Evolutionary conservation across 2,888 invertebrate species (phyloP).

Genomic region (Invenusta paracnida): DNA sequence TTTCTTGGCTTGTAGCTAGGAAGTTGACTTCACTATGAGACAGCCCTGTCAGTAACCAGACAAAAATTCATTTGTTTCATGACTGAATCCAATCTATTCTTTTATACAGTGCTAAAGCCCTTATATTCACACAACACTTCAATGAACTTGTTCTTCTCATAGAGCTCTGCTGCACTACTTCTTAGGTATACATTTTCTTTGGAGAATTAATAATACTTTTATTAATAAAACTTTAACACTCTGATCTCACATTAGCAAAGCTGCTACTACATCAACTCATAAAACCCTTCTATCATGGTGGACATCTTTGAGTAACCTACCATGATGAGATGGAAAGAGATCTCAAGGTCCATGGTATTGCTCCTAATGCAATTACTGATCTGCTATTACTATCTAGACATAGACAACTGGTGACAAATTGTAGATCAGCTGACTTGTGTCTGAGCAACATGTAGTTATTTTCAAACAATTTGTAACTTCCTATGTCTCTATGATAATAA

Average conservation of each 20-base stretch:
- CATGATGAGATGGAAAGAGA: neutral
- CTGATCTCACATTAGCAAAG: constrained; percentile 52
- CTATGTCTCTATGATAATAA: no score
- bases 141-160: neutral
- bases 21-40: neutral
- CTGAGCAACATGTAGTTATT: neutral
- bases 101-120: neutral
- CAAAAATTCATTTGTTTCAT: neutral
- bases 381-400: neutral
- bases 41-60: neutral
- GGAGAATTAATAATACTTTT: constrained; percentile 76
- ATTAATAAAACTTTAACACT: no score
- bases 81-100: neutral
- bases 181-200: constrained; percentile 75
- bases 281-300: neutral
- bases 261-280: neutral
- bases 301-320: neutral
- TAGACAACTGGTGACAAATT: neutral
- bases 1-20: neutral
- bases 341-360: neutral
- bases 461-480: no score
- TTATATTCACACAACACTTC: neutral
- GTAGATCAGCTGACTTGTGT: neutral
- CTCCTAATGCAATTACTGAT: neutral
- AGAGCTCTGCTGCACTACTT: constrained; percentile 56